These are phyloP conservation scores for Microctenopoma stevenorrisi DNA, from an alignment of 2,797 vertebrate species.

Conservation along the genomic window DNA sequence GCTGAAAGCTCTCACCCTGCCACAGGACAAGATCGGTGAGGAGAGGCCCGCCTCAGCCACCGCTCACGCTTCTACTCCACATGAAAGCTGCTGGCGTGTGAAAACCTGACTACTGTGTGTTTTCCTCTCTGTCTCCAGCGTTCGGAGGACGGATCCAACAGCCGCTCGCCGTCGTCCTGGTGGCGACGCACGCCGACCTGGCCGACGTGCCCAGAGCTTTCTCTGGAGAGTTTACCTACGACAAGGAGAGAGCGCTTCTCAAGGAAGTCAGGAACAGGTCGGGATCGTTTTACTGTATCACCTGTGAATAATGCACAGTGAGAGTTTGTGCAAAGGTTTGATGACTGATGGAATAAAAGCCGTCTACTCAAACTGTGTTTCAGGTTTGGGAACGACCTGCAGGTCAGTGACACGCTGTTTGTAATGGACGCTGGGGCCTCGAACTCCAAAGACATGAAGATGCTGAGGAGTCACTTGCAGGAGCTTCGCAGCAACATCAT, in stretches of 20 bases:
- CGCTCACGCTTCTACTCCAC: not conserved
- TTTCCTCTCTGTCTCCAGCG: slow-evolving; percentile 71
- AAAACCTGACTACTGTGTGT: not conserved
- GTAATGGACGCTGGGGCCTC: slow-evolving; percentile 94
- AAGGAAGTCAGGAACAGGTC: slow-evolving; percentile 95
- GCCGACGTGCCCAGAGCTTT: slow-evolving; percentile 91
- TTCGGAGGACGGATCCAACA: slow-evolving; percentile 93
- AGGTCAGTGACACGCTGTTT: slow-evolving; percentile 93
- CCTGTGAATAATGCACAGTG: too few species aligned
- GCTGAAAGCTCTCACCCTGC: slow-evolving; percentile 91
- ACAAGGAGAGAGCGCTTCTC: slow-evolving; percentile 89
- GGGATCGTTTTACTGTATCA: not conserved
- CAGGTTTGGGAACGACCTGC: slow-evolving; percentile 96
- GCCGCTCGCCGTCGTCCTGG: slow-evolving; percentile 89
- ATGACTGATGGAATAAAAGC: not conserved
- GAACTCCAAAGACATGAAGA: slow-evolving; percentile 95
- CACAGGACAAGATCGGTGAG: slow-evolving; percentile 92
- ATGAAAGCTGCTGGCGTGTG: too few species aligned
- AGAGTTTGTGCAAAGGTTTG: too few species aligned
- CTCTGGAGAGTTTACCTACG: slow-evolving; percentile 94
- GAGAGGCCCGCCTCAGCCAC: not conserved
- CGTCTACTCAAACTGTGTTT: not conserved
- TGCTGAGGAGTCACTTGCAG: slow-evolving; percentile 92
- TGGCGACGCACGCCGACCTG: slow-evolving; percentile 95
- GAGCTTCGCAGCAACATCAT: slow-evolving; percentile 90